Percentiles rank a stretch among this genome's conserved stretches.
These are phyloP conservation scores for Chloropsis hardwickii DNA, from an alignment of 2,113 vertebrate genomes.

Conservation along the genomic window DNA sequence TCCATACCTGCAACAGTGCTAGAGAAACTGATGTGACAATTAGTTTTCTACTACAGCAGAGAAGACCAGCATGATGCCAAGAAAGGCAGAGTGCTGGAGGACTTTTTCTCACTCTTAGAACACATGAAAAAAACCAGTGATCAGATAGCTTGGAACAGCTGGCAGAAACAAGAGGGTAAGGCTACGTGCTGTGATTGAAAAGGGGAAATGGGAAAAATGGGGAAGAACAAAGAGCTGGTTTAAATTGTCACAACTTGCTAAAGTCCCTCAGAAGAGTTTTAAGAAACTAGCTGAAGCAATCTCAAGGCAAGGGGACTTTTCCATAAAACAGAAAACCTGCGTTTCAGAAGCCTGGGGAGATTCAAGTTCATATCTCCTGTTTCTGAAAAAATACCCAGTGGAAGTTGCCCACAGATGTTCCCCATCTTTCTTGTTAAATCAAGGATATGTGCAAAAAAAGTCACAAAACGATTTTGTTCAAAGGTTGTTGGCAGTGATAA, in stretches of 20 bases:
- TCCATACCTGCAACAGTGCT: background rate
- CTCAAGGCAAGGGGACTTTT: background rate
- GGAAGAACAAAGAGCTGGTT: background rate
- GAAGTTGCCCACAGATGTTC: slow-evolving; percentile 14
- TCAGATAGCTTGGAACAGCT: background rate
- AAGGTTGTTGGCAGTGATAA: slow-evolving; percentile 30
- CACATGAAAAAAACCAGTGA: background rate
- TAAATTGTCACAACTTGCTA: background rate
- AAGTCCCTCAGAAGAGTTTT: background rate
- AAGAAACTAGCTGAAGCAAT: background rate
- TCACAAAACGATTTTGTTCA: background rate
- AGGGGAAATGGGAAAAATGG: background rate
- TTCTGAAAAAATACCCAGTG: background rate
- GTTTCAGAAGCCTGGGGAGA: background rate
- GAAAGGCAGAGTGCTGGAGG: background rate
- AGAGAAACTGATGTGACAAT: background rate
- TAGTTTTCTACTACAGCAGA: background rate
- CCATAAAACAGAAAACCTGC: background rate
- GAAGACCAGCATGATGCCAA: background rate
- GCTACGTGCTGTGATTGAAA: background rate
- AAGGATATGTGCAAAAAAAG: background rate
- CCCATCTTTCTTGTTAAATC: slow-evolving; percentile 1
- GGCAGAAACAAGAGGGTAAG: background rate
- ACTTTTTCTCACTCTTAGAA: background rate
- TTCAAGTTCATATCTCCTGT: background rate